A percentile compares a stretch with the other conserved stretches of the same genome.
phyloP scores from a whole-genome alignment of 1,140 invertebrate species.

The Bombus fervidus region DNA sequence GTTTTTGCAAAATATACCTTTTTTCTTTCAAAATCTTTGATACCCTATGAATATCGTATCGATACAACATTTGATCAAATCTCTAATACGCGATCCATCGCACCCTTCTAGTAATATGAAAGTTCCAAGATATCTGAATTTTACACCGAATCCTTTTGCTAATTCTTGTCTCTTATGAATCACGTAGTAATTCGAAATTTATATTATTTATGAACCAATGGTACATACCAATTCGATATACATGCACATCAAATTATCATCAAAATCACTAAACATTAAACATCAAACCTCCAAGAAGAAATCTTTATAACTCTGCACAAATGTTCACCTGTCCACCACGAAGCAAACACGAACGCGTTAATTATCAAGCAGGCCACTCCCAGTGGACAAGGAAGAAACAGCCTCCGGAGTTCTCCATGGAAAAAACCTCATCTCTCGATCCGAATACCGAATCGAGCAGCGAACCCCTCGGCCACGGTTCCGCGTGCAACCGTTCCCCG shows the following conservation, averaged over 20 bases:
- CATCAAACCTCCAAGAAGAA: background rate
- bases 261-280: background rate
- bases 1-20: background rate
- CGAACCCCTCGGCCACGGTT: background rate
- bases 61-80: too few relatives aligned
- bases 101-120: too few relatives aligned
- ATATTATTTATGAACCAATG: too few relatives aligned
- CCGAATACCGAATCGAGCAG: conserved; percentile 5
- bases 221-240: too few relatives aligned
- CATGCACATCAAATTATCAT: too few relatives aligned
- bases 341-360: background rate
- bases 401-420: background rate
- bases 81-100: too few relatives aligned
- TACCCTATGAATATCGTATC: too few relatives aligned
- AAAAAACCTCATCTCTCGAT: background rate
- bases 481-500: background rate
- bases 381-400: background rate
- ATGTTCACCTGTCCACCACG: background rate
- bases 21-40: background rate
- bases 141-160: too few relatives aligned
- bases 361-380: background rate
- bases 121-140: too few relatives aligned
- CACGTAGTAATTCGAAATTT: too few relatives aligned
- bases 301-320: background rate
- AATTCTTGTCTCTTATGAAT: too few relatives aligned